Percentiles rank a stretch among this genome's conserved stretches.
Evolutionary conservation across 2,797 vertebrate species (phyloP).

Genomic region (Parotocinclus haroldoi): DNA sequence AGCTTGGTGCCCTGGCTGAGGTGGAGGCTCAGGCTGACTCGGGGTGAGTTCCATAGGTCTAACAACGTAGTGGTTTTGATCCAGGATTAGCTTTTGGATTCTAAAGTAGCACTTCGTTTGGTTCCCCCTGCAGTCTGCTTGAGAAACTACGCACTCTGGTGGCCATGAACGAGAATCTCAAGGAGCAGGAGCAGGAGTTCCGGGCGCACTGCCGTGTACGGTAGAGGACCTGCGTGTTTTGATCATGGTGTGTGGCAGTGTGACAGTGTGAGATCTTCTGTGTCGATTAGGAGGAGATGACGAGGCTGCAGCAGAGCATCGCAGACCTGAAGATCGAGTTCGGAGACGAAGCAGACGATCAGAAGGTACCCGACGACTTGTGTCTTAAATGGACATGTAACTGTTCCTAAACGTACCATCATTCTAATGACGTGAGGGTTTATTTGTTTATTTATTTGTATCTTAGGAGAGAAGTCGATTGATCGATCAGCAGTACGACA

Average conservation of each 20-base stretch:
- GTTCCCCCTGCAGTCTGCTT: slow-evolving; percentile 58
- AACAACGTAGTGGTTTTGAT: too few species aligned
- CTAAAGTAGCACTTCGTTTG: not conserved
- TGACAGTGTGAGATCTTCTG: not conserved
- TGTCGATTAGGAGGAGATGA: slow-evolving; percentile 86
- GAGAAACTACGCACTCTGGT: slow-evolving; percentile 86
- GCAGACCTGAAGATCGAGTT: slow-evolving; percentile 77
- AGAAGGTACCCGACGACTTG: slow-evolving; percentile 77
- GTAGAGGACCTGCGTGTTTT: slow-evolving; percentile 12
- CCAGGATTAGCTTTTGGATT: too few species aligned
- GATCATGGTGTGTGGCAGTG: not conserved
- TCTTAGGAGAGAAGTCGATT: slow-evolving; percentile 80
- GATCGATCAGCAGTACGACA: slow-evolving; percentile 83
- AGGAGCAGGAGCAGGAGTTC: slow-evolving; percentile 92
- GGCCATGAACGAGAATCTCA: slow-evolving; percentile 90
- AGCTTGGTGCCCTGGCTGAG: slow-evolving; percentile 77
- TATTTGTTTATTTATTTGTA: too few species aligned
- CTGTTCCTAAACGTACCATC: too few species aligned
- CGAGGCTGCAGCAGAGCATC: slow-evolving; percentile 85
- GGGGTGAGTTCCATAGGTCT: slow-evolving; percentile 75
- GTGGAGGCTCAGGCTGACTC: slow-evolving; percentile 83
- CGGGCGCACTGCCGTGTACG: slow-evolving; percentile 90
- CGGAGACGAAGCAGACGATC: slow-evolving; percentile 72
- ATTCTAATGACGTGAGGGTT: too few species aligned
- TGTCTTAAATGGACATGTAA: too few species aligned